These are phyloP conservation scores for Beaufortia kweichowensis DNA, from an alignment of 2,113 vertebrate genomes.

Conservation along the genomic window DNA sequence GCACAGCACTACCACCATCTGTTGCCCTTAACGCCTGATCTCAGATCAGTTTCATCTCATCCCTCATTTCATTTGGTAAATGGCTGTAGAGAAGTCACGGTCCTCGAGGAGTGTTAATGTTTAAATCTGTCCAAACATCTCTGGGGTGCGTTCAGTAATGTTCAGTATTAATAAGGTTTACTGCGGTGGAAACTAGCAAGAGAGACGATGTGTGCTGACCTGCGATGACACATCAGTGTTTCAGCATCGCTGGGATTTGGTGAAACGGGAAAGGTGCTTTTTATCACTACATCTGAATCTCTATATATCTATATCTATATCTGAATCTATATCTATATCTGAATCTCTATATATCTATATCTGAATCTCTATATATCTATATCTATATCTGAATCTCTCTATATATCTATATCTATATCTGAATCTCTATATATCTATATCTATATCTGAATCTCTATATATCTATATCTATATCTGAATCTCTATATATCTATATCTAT, in stretches of 20 bases:
- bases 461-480: too few species aligned
- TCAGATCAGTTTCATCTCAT: conserved; percentile 16
- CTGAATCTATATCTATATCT: too few species aligned
- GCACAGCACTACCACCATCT: conserved; percentile 30
- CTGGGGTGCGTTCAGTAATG: not conserved
- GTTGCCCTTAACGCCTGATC: conserved; percentile 32
- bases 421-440: too few species aligned
- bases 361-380: too few species aligned
- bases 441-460: too few species aligned
- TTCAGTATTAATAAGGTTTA: not conserved
- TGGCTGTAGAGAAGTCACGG: not conserved
- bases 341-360: too few species aligned
- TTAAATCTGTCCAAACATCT: conserved; percentile 25
- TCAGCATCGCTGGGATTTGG: not conserved
- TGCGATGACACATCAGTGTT: not conserved
- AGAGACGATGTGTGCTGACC: not conserved
- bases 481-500: too few species aligned
- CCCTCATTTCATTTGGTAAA: conserved; percentile 6
- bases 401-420: too few species aligned
- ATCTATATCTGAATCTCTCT: too few species aligned
- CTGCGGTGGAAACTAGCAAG: not conserved
- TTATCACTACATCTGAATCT: too few species aligned
- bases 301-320: too few species aligned
- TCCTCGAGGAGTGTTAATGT: not conserved
- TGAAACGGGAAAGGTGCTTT: not conserved